These are phyloP conservation scores for Lasioglossum oenotherae DNA, from an alignment of 2,888 invertebrate genomes.

Conservation along the genomic window DNA sequence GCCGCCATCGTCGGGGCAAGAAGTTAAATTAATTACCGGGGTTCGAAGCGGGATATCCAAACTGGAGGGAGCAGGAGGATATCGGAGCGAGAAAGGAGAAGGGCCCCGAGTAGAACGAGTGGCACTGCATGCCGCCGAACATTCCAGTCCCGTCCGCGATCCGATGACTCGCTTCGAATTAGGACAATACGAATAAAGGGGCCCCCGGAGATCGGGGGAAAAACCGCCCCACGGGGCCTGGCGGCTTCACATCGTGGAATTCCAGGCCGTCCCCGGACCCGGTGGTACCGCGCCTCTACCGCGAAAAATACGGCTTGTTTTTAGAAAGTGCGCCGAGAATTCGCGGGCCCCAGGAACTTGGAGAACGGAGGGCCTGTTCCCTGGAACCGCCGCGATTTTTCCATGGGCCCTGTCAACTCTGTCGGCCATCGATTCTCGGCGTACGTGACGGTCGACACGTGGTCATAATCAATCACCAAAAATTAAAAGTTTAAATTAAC, in stretches of 20 bases:
- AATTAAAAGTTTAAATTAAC: too few species aligned
- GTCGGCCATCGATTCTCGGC: not conserved
- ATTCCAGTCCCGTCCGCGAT: conserved; percentile 67
- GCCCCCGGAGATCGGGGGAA: conserved; percentile 59
- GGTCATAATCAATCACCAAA: too few species aligned
- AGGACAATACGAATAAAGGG: conserved; percentile 74
- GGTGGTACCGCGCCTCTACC: conserved; percentile 64
- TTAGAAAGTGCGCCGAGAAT: conserved; percentile 71
- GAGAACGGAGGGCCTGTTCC: conserved; percentile 21
- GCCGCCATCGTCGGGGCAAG: conserved; percentile 80
- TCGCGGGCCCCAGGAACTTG: conserved; percentile 13
- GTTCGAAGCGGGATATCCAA: conserved; percentile 57
- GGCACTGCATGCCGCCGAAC: conserved; percentile 66
- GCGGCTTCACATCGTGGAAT: conserved; percentile 62
- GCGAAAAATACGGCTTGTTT: conserved; percentile 78
- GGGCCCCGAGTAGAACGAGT: conserved; percentile 47
- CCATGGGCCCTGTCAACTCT: not conserved
- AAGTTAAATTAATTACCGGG: conserved; percentile 84
- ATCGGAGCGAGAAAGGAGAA: conserved; percentile 44
- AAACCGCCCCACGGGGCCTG: conserved; percentile 62
- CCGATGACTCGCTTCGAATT: conserved; percentile 75
- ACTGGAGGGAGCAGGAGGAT: conserved; percentile 47
- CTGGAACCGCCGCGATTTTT: conserved; percentile 35
- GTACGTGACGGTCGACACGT: not conserved
- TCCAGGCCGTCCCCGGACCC: conserved; percentile 54